Evolutionary conservation across 2,888 invertebrate species (phyloP).

Genomic region (Orthonychiurus folsomi): DNA sequence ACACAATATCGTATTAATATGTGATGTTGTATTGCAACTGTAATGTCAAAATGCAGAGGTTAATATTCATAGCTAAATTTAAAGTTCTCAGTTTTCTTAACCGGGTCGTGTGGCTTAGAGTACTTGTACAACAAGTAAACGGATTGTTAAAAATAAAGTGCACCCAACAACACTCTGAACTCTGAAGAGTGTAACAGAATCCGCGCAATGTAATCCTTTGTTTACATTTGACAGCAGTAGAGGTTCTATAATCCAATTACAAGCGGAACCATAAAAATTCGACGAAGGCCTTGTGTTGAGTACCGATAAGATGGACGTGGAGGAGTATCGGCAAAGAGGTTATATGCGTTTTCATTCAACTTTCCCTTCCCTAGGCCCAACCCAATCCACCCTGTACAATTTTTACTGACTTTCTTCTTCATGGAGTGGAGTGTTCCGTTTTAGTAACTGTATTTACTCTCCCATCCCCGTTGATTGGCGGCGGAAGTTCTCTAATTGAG

Average conservation of each 20-base stretch:
- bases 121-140: no score
- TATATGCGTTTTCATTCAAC: slow-evolving; percentile 32
- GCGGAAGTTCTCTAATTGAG: slow-evolving; percentile 26
- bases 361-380: slow-evolving; percentile 17
- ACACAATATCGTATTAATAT: no score
- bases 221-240: slow-evolving; percentile 41
- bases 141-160: no score
- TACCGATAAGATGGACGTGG: slow-evolving; percentile 42
- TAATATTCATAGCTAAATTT: no score
- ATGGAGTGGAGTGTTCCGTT: no score
- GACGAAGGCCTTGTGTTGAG: slow-evolving; percentile 27
- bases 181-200: background rate
- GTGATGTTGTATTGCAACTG: no score
- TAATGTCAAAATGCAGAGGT: no score
- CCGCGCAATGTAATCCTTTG: slow-evolving; percentile 19
- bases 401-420: no score
- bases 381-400: no score
- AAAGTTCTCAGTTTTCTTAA: no score
- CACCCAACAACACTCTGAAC: no score
- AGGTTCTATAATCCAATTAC: slow-evolving; percentile 40
- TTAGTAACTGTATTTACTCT: background rate
- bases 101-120: no score
- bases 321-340: slow-evolving; percentile 43
- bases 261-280: slow-evolving; percentile 37
- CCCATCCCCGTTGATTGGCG: slow-evolving; percentile 20